phyloP scores from a whole-genome alignment of 2,888 invertebrate genomes.

The Pegoplata infirma region DNA sequence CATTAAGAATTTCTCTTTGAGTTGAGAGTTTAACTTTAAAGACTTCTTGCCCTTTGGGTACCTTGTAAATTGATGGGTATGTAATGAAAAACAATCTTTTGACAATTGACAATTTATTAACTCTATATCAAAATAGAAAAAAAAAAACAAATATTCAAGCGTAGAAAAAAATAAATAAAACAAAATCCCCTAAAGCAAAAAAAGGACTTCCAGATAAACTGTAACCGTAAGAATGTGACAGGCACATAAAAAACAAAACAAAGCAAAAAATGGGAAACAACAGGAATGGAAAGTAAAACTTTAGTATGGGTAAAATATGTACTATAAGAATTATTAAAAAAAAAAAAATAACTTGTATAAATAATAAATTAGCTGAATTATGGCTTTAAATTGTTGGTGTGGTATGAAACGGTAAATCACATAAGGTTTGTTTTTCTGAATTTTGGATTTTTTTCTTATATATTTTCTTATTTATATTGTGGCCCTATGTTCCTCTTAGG shows the following conservation, averaged over 20 bases:
- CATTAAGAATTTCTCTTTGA: not conserved
- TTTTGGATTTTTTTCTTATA: too few species aligned
- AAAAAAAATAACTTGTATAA: slow-evolving; percentile 69
- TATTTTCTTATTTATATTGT: too few species aligned
- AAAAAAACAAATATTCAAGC: slow-evolving; percentile 21
- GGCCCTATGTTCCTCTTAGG: too few species aligned
- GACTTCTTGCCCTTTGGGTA: slow-evolving; percentile 38
- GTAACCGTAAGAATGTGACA: slow-evolving; percentile 25
- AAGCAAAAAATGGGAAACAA: too few species aligned
- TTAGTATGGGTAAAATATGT: slow-evolving; percentile 13
- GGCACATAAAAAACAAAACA: too few species aligned
- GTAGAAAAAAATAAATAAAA: too few species aligned
- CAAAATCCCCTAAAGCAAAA: slow-evolving; percentile 41
- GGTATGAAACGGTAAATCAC: not conserved
- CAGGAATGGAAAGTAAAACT: slow-evolving; percentile 6
- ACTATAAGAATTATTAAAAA: slow-evolving; percentile 37
- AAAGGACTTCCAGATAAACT: slow-evolving; percentile 31
- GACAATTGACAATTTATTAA: slow-evolving; percentile 73
- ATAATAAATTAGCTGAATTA: slow-evolving; percentile 75
- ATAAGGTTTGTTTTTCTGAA: not conserved
- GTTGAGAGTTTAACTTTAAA: slow-evolving; percentile 13
- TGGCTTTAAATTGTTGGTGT: slow-evolving; percentile 46
- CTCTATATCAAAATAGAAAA: slow-evolving; percentile 27
- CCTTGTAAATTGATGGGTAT: slow-evolving; percentile 27
- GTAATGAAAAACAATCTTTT: slow-evolving; percentile 43